Evolutionary conservation across 2,888 invertebrate genomes (phyloP), one percentile per base, ranked within the genome.

Genomic region (Amphipyra berbera): DNA sequence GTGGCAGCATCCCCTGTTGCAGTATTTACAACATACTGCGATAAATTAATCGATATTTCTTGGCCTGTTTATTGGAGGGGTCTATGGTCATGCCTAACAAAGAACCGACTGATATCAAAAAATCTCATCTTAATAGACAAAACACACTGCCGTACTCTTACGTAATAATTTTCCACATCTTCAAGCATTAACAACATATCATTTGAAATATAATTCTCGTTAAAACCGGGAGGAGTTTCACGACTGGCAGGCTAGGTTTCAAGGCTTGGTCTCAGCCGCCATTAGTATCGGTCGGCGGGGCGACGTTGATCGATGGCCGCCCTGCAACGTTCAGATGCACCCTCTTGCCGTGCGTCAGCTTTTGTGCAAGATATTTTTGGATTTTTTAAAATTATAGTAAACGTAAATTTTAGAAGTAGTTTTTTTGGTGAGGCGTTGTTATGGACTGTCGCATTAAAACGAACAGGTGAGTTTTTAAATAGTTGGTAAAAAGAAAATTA

Each of bases 241-340:
- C 58, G 68, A 53, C 68, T 59, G 69, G 68, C 67, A 7, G 30
- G 30, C 30, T 30, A 7, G 30, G 78, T 70, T 79, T 72, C 70
- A 71, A 77, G 83, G 82, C 81, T 86, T 78, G 83, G 85, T 85
- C 82, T 82, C 78, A 75, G 79, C 66, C 59, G 75, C 88, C 86
- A 90, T 91, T 90, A 90, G 89, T 89, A 88, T 86, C 87, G 87
- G 82, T 87, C 84, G 77, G 76, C 71, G 76, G 67, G 75, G 73
- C 82, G 91, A 90, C 90, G 83, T 89, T 91, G 91, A 92, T 89
- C 84, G 90, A 92, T 92, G 90, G 78, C 62, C 72, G 79, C 75
- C 76, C 81, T 78, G 82, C 50, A 42, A 47, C 53, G 71, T 61
- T 78, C 78, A 84, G 85, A 84, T 88, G 84, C 83, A 81, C 78